phyloP scores from a whole-genome alignment of 2,797 vertebrate genomes.

The Micrastur ruficollis region DNA sequence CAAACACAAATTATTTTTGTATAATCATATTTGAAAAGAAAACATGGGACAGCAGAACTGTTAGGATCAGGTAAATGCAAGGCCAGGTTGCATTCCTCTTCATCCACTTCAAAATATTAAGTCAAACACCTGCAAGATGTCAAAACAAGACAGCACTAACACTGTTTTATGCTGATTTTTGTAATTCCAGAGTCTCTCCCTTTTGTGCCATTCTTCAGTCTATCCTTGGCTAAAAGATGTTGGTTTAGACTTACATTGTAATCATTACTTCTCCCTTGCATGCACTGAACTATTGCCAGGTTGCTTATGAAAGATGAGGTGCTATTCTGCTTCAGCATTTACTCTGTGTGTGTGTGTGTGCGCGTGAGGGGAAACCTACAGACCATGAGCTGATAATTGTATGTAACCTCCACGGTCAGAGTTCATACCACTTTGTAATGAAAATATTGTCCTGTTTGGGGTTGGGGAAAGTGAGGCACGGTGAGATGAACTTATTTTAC shows the following conservation, averaged over 20 bases:
- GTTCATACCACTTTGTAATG: not conserved
- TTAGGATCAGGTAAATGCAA: not conserved
- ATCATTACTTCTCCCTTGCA: not conserved
- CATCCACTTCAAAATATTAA: not conserved
- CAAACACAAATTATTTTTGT: not conserved
- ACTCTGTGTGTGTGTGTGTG: not conserved
- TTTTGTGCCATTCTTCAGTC: not conserved
- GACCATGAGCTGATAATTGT: not conserved
- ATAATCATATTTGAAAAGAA: not conserved
- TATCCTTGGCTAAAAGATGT: not conserved
- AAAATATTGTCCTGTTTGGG: not conserved
- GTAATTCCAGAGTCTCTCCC: not conserved
- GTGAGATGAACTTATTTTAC: not conserved
- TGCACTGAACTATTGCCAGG: not conserved
- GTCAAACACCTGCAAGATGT: not conserved
- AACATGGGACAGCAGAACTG: not conserved
- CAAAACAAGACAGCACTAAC: not conserved
- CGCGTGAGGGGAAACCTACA: not conserved
- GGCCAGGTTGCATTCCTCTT: not conserved
- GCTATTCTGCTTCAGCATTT: not conserved
- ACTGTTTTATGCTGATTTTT: not conserved
- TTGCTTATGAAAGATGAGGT: not conserved
- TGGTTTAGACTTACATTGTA: not conserved
- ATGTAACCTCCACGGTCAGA: fast-evolving
- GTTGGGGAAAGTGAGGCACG: not conserved